Evolutionary conservation across 23 tunicate genomes (phyloP).

Genomic region (Oikopleura vanhoeffeni): DNA sequence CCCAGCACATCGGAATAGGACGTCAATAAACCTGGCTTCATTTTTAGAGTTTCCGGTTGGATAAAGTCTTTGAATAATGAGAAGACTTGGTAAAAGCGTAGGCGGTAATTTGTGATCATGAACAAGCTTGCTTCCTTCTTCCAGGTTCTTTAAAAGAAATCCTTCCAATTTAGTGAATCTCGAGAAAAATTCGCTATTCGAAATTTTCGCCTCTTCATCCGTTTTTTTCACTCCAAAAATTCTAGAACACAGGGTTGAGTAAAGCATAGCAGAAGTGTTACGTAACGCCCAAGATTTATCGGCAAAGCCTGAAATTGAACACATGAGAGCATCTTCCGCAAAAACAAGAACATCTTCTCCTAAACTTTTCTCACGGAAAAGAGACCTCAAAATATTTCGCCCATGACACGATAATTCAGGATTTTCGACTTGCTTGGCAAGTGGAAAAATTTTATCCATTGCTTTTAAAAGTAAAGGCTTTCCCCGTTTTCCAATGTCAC

Average conservation of each 20-base stretch:
- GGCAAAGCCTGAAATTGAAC: background rate
- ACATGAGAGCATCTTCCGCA: background rate
- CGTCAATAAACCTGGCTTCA: background rate
- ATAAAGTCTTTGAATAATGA: background rate
- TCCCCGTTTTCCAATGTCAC: background rate
- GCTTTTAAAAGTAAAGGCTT: background rate
- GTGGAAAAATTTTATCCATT: background rate
- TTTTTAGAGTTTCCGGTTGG: background rate
- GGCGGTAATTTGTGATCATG: background rate
- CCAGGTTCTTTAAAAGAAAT: background rate
- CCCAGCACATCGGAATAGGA: background rate
- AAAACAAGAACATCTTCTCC: background rate
- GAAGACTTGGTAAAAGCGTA: background rate
- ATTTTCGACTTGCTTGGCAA: background rate
- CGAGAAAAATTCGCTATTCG: background rate
- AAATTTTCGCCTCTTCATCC: slow-evolving; percentile 1
- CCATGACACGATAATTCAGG: background rate
- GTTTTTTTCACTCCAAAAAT: slow-evolving; percentile 6
- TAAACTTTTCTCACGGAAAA: background rate
- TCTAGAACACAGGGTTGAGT: background rate
- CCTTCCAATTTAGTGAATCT: background rate
- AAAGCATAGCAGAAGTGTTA: background rate
- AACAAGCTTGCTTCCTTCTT: background rate
- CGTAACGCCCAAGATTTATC: background rate
- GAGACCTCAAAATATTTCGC: background rate